Evolutionary conservation across 2,888 invertebrate species (phyloP).

Genomic region (Pyralis farinalis): DNA sequence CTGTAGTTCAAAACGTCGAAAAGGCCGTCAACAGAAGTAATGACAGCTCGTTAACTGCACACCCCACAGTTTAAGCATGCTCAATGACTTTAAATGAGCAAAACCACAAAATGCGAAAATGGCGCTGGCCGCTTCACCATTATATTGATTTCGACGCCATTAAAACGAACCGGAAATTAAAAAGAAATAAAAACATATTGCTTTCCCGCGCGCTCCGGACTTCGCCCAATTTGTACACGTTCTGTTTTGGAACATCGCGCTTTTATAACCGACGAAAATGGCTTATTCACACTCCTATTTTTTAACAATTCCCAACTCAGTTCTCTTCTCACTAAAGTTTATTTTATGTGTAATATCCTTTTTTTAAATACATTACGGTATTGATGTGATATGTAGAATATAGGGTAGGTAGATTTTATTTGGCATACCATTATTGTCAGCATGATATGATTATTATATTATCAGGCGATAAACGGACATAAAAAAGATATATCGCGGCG

Average conservation of each 20-base stretch:
- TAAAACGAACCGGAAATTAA: slow-evolving; percentile 78
- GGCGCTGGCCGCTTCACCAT: slow-evolving; percentile 68
- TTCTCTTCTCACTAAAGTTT: slow-evolving; percentile 2
- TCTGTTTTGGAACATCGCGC: slow-evolving; percentile 63
- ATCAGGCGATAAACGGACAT: slow-evolving; percentile 75
- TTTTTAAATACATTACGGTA: slow-evolving; percentile 19
- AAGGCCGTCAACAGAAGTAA: slow-evolving; percentile 24
- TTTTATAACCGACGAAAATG: slow-evolving; percentile 36
- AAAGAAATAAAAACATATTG: slow-evolving; percentile 80
- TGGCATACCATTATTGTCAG: slow-evolving; percentile 77
- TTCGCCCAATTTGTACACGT: slow-evolving; percentile 76
- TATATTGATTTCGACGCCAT: slow-evolving; percentile 80
- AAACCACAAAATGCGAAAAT: slow-evolving; percentile 75
- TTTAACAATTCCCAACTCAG: slow-evolving; percentile 25
- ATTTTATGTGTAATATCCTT: neutral
- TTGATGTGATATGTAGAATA: slow-evolving; percentile 41
- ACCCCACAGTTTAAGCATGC: slow-evolving; percentile 42
- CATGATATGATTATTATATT: slow-evolving; percentile 78
- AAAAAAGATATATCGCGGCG: slow-evolving; percentile 72
- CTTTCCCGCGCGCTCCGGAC: slow-evolving; percentile 74
- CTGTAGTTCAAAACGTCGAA: neutral
- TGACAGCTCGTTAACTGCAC: slow-evolving; percentile 51
- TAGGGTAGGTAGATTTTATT: slow-evolving; percentile 76
- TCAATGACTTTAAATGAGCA: slow-evolving; percentile 71
- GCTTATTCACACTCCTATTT: slow-evolving; percentile 23